Percentiles rank a stretch among this genome's conserved stretches.
phyloP scores from a whole-genome alignment of 1,140 invertebrate genomes.

The Sitodiplosis mosellana region DNA sequence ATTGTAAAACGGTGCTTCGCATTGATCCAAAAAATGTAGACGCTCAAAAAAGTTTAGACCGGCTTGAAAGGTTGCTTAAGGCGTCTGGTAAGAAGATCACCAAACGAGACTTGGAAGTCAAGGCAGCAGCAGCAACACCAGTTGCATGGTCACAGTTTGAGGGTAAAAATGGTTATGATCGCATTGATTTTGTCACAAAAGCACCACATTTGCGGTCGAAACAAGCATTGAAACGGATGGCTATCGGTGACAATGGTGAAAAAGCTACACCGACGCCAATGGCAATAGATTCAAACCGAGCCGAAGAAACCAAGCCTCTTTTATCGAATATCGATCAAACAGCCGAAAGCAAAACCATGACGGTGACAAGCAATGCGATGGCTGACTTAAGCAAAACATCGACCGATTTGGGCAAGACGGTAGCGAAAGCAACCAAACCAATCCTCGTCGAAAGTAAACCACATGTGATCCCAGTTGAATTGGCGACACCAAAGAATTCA shows the following conservation, averaged over 20 bases:
- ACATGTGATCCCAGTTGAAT: conserved; percentile 6
- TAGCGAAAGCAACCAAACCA: too few relatives aligned
- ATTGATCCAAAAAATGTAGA: conserved; percentile 20
- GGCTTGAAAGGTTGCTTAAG: conserved; percentile 16
- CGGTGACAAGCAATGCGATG: background rate
- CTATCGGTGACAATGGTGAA: conserved; percentile 24
- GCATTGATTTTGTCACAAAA: conserved; percentile 35
- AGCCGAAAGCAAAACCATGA: background rate
- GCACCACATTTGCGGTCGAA: conserved; percentile 41
- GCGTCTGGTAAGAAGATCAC: conserved; percentile 14
- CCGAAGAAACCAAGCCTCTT: background rate
- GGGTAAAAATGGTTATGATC: conserved; percentile 25
- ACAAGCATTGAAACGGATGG: conserved; percentile 19
- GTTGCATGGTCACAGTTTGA: conserved; percentile 24
- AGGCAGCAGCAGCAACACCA: conserved; percentile 9
- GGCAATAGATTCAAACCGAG: conserved; percentile 26
- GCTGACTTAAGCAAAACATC: background rate
- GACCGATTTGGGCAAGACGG: background rate
- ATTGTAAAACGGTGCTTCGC: conserved; percentile 18
- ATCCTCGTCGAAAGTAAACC: background rate
- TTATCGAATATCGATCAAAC: background rate
- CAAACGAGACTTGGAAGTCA: conserved; percentile 1
- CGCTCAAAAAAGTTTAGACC: too few relatives aligned
- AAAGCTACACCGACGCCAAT: conserved; percentile 28
- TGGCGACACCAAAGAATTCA: conserved; percentile 14